Evolutionary conservation across 2,888 invertebrate species (phyloP), one percentile per base, ranked within the genome.

Genomic region (Trichopria drosophilae): DNA sequence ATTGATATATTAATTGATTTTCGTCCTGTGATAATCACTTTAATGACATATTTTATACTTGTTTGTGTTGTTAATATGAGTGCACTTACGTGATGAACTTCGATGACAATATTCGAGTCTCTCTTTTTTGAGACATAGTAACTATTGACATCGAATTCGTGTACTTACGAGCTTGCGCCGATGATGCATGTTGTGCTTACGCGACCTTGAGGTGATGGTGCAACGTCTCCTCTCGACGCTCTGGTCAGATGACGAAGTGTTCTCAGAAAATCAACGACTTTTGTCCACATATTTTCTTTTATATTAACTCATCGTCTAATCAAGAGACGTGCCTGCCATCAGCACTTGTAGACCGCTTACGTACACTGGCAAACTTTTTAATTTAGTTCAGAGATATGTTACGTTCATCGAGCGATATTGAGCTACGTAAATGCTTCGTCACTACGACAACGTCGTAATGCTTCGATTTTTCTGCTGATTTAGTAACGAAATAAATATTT

Each of bases 171-270:
- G 75, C 75, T 74, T 75, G 75, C 73, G 75, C 74, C 75, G 75
- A 74, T 74, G 75, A 75, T 75, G 75, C 73, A 74, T 75, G 74
- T 72, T 75, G 72, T 73, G 74, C 73, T 74, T 70, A 67, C 67
- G 69, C 72, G 72, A 72, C 62, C 67, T 66, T 66, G 71, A 70
- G 72, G 72, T 73, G 69, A 71, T 72, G 72, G 71, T 72, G 62
- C 66, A 61, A 64, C 65, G 67, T 71, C 70, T 67, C 69, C 68
- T 64, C 67, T 66, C 63, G 66, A 67, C 56, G 63, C 64, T 67
- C 61, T 62, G 58, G 58, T 63, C 56, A 61, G n/a, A 64, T 62
- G 61, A 62, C 55, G 59, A 60, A 61, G 56, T 55, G 59, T 61
- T 40, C 55, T 59, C 60, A 55, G 50, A 52, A 61, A 57, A 56